phyloP scores from a whole-genome alignment of 2,888 invertebrate species.

The Chrysodeixis includens region DNA sequence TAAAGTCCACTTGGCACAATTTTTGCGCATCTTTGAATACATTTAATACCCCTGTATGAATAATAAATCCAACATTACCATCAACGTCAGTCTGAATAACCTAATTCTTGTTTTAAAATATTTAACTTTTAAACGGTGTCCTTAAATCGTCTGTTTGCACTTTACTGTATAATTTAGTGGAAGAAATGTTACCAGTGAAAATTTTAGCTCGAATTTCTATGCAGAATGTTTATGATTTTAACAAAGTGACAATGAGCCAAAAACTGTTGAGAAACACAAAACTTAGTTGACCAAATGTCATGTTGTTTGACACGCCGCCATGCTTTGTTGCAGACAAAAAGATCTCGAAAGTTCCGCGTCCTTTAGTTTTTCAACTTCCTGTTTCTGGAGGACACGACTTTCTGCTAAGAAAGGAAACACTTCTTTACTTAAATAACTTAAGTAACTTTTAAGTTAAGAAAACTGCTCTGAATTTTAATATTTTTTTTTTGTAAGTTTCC shows the following conservation, averaged over 20 bases:
- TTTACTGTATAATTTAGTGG: slow-evolving; percentile 29
- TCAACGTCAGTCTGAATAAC: slow-evolving; percentile 29
- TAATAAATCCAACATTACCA: slow-evolving; percentile 31
- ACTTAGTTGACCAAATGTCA: slow-evolving; percentile 51
- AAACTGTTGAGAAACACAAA: slow-evolving; percentile 33
- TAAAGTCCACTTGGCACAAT: slow-evolving; percentile 25
- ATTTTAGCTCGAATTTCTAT: slow-evolving; percentile 25
- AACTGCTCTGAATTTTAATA: slow-evolving; percentile 59
- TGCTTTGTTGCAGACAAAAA: slow-evolving; percentile 57
- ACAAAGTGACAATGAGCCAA: slow-evolving; percentile 29
- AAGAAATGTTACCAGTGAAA: slow-evolving; percentile 16
- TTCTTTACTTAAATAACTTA: slow-evolving; percentile 63
- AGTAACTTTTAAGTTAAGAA: slow-evolving; percentile 59
- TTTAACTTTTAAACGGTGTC: slow-evolving; percentile 32
- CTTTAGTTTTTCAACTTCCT: slow-evolving; percentile 63
- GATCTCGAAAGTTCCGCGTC: slow-evolving; percentile 58
- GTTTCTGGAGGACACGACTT: slow-evolving; percentile 61
- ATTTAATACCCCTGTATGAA: slow-evolving; percentile 29
- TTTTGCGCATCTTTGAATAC: slow-evolving; percentile 20
- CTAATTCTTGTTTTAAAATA: slow-evolving; percentile 35
- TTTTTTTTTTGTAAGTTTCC: slow-evolving; percentile 34
- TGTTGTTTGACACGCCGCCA: slow-evolving; percentile 39
- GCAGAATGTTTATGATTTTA: slow-evolving; percentile 26
- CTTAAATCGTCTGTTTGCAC: slow-evolving; percentile 20
- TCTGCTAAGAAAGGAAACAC: slow-evolving; percentile 62